phyloP scores from a whole-genome alignment of 2,888 invertebrate genomes.

The Xanthorhoe designata region DNA sequence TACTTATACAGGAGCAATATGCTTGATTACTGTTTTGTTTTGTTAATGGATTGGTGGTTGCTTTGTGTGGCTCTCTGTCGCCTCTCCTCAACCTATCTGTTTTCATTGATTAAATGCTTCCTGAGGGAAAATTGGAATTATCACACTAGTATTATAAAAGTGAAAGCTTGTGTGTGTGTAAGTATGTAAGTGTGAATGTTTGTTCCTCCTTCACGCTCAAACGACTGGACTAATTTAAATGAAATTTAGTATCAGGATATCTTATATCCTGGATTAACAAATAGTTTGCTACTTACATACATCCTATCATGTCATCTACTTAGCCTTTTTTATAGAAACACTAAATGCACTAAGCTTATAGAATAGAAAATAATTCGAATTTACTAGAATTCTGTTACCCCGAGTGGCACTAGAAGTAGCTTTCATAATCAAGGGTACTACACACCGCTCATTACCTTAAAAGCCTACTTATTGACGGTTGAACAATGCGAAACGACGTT shows the following conservation, averaged over 20 bases:
- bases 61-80: slow-evolving; percentile 9
- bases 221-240: too few relatives aligned
- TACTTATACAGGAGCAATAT: slow-evolving; percentile 11
- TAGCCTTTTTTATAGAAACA: too few relatives aligned
- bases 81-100: neutral
- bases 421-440: slow-evolving; percentile 20
- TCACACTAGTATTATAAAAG: too few relatives aligned
- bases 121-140: neutral
- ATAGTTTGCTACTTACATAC: too few relatives aligned
- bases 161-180: too few relatives aligned
- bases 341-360: neutral
- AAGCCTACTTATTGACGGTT: slow-evolving; percentile 19
- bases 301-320: too few relatives aligned
- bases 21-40: slow-evolving; percentile 15
- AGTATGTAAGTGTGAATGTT: too few relatives aligned
- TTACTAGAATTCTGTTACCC: neutral
- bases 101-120: neutral
- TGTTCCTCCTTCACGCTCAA: too few relatives aligned
- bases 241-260: too few relatives aligned
- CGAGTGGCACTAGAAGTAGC: slow-evolving; percentile 14
- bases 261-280: too few relatives aligned
- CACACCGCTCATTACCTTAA: slow-evolving; percentile 19
- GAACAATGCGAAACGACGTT: slow-evolving; percentile 9
- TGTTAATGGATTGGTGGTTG: slow-evolving; percentile 16
- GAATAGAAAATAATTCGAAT: neutral